These are phyloP conservation scores for Ephydatia muelleri DNA, from an alignment of 37 sponge, comb jelly and placozoan species.

Conservation along the genomic window DNA sequence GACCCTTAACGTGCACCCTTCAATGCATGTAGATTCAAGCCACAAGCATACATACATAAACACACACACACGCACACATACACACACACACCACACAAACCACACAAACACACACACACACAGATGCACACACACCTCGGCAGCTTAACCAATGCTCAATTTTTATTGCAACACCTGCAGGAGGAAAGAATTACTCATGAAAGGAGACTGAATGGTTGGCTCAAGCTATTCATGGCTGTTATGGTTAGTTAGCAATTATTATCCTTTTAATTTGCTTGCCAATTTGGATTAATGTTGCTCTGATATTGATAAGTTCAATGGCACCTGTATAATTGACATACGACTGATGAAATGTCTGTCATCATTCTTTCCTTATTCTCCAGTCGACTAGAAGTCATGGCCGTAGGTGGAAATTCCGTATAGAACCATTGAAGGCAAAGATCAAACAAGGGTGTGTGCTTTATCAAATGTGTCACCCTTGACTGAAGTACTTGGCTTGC, in stretches of 20 bases:
- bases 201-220: conserved; percentile 68
- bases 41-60: not conserved
- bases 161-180: conserved; percentile 31
- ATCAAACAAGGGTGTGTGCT: conserved; percentile 58
- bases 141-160: not conserved
- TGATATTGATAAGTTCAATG: not conserved
- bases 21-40: not conserved
- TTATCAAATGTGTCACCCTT: too few species aligned
- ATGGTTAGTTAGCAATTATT: conserved; percentile 32
- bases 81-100: too few species aligned
- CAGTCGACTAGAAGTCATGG: conserved; percentile 67
- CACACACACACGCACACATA: too few species aligned
- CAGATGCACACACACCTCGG: too few species aligned
- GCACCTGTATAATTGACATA: not conserved
- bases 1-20: not conserved
- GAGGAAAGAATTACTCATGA: conserved; percentile 62
- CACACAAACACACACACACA: too few species aligned
- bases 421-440: conserved; percentile 74
- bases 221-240: conserved; percentile 59
- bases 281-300: not conserved
- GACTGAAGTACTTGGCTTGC: not conserved
- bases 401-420: conserved; percentile 85
- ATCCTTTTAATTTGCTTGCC: not conserved
- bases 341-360: not conserved
- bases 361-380: not conserved